These are phyloP conservation scores for Iselma pallidipennis DNA, from an alignment of 2,888 invertebrate species.

Conservation along the genomic window DNA sequence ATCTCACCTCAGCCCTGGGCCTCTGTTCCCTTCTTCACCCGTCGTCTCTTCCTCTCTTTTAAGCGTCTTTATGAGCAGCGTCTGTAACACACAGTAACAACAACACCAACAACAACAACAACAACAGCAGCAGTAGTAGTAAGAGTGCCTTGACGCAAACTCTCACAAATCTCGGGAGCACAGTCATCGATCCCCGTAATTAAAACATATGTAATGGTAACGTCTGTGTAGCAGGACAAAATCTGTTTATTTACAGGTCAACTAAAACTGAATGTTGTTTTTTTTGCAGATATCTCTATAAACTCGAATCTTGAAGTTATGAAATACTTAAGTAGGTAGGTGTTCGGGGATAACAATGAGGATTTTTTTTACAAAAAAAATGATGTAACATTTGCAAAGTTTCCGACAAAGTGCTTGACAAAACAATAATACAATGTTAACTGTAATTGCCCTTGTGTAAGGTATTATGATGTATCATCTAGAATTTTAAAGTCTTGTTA, in stretches of 20 bases:
- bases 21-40: constrained; percentile 30
- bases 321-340: constrained; percentile 19
- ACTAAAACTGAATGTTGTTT: neutral
- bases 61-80: constrained; percentile 41
- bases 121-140: neutral
- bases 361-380: constrained; percentile 32
- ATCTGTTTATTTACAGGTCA: neutral
- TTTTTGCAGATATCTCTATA: too few relatives aligned
- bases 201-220: constrained; percentile 55
- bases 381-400: constrained; percentile 30
- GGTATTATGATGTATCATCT: constrained; percentile 46
- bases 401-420: constrained; percentile 40
- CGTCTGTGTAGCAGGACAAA: constrained; percentile 40
- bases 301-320: neutral
- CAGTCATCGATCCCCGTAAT: constrained; percentile 54
- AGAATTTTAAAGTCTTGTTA: constrained; percentile 45
- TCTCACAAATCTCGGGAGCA: constrained; percentile 52
- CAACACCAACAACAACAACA: neutral
- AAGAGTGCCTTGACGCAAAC: constrained; percentile 25
- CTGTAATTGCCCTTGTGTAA: constrained; percentile 44
- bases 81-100: neutral
- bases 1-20: constrained; percentile 45
- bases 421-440: constrained; percentile 38
- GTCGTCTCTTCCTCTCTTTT: constrained; percentile 45
- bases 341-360: constrained; percentile 34